Evolutionary conservation across 2,797 vertebrate genomes (phyloP), one percentile per base, ranked within the genome.

Genomic region (Artibeus lituratus): DNA sequence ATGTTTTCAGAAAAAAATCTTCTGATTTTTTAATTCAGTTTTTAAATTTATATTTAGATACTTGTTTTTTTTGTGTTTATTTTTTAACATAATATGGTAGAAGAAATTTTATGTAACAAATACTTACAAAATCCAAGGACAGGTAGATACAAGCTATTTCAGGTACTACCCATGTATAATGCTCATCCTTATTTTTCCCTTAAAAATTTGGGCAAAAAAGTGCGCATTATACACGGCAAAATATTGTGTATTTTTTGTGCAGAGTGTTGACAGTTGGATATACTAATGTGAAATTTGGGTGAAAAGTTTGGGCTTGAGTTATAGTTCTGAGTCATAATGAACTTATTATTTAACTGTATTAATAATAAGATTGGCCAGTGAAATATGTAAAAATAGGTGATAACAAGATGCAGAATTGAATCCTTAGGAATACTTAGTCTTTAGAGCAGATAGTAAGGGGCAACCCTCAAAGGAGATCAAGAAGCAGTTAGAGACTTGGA

Each of bases 291-390:
- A 21, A 85, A 87, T 94, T 89, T 88, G 88, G 73, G 42, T 57
- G 55, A 82, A 73, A 57, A 19, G 4, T 87, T 62, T 96, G 53
- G 11, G 55, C 8, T 81, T 92, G 11, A 67, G 26, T 73, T 83
- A 42, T 1, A 73, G 37, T 78, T 96, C 86, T 93, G n/a, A 47
- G 51, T 55, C 12, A 81, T 24, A 76, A 19, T 84, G 19, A 95
- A 53, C 24, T 77, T 78, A 62, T 74, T 59, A 89, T 80, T 96
- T 97, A 69, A 47, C 59, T 90, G 3, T 90, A 67, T 96, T 95
- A 69, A 47, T 91, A 70, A 47, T 90, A 67, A 67, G 24, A 82
- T 78, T 85, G 44, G 10, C 10, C 11, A 86, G 42, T 87, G 83
- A 73, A 12, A 49, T 88, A 73, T 51, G 11, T 92, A 76, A 87